Evolutionary conservation across 2,888 invertebrate species (phyloP), one percentile per base, ranked within the genome.

Genomic region (Aphodius granarius): DNA sequence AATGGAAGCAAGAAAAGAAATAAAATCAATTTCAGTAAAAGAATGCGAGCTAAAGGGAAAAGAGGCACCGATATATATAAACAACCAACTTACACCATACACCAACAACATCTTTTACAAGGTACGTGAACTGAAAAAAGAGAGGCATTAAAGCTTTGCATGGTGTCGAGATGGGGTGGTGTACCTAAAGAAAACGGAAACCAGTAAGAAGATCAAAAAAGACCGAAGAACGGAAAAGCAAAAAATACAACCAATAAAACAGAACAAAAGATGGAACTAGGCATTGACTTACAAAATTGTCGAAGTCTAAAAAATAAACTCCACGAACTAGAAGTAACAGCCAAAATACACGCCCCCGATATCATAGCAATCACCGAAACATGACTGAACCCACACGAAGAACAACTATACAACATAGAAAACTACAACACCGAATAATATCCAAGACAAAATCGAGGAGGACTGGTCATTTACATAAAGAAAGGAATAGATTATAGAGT

Each of bases 341-440:
- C 43, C 9, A 3, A 43, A 43, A 1, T 2, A 43, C 43, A 43
- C 43, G 13, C 9, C 6, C 43, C 43, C 1, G 43, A 43, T 13
- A 43, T 66, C 15, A 66, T 66, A 16, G 66, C 66, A 16, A 66
- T 66, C n/a, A 66, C 66, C 2, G 66, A 66, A 66, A 66, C 16
- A 15, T 66, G 66, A 18, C 18, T 66, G 17, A 18, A 15, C 19
- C 65, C 65, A 2, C 0, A 66, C 21, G 66, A 66, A 17, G 66
- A 66, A 21, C 66, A 66, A 15, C 18, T 66, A 2, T 66, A 66
- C 18, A 17, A 66, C 21, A n/a, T 66, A 1, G 15, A 66, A 15
- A n/a, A 66, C 66, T 66, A 66, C 21, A 20, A 19, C 15, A 5
- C 66, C 5, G 21, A 15, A 66, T 66, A 66, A 5, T 17, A 20